These are phyloP conservation scores for Mizuhopecten yessoensis DNA, from an alignment of 1,140 invertebrate genomes.

Conservation along the genomic window DNA sequence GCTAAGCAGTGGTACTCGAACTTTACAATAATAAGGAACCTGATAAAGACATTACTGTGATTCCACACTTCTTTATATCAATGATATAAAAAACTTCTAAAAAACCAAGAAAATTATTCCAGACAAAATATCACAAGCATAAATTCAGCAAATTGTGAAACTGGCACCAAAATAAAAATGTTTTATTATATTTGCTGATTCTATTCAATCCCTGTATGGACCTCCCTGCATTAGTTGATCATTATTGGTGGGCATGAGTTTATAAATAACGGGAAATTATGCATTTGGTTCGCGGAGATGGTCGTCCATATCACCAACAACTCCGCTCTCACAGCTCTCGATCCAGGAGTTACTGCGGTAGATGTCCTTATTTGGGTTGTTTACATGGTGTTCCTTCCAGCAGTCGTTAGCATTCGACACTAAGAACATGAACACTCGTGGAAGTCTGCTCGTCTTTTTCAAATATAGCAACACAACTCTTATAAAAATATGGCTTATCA, in stretches of 20 bases:
- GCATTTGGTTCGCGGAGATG: slow-evolving; percentile 59
- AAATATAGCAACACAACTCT: slow-evolving; percentile 68
- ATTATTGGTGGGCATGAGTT: background rate
- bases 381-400: slow-evolving; percentile 51
- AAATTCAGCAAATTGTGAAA: background rate
- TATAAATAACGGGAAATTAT: slow-evolving; percentile 29
- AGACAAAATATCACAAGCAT: background rate
- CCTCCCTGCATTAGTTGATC: background rate
- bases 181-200: slow-evolving; percentile 6
- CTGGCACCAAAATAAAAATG: background rate
- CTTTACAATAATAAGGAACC: background rate
- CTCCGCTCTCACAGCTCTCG: slow-evolving; percentile 77
- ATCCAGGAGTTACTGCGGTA: slow-evolving; percentile 74
- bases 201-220: background rate
- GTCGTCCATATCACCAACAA: slow-evolving; percentile 74
- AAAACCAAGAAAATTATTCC: slow-evolving; percentile 26
- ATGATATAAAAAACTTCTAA: background rate
- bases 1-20: no score
- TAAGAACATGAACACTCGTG: slow-evolving; percentile 68
- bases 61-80: background rate
- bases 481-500: slow-evolving; percentile 65
- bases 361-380: slow-evolving; percentile 55
- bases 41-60: background rate
- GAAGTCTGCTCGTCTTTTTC: slow-evolving; percentile 66
- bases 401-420: slow-evolving; percentile 69